Evolutionary conservation across 2,797 vertebrate genomes (phyloP).

Genomic region (Molossus molossus): DNA sequence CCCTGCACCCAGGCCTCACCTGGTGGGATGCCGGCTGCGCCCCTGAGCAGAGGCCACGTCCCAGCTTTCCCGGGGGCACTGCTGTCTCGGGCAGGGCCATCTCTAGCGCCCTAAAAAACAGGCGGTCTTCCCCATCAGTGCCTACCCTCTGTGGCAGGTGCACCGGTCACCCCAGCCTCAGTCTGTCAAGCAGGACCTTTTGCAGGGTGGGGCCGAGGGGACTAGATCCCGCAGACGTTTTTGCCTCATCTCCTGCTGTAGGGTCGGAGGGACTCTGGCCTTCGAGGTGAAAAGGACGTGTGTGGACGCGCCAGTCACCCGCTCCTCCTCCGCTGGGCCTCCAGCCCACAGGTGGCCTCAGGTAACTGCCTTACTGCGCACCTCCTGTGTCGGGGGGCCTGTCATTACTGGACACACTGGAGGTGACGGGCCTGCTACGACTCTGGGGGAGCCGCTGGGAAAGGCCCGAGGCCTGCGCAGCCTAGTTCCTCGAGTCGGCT

Average conservation of each 20-base stretch:
- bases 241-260: not conserved
- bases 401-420: not conserved
- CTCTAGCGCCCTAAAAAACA: conserved; percentile 85
- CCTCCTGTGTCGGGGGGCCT: not conserved
- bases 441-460: no score
- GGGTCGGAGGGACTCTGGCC: not conserved
- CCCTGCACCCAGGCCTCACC: conserved; percentile 82
- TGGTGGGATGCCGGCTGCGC: conserved; percentile 87
- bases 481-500: not conserved
- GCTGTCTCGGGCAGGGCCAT: conserved; percentile 75
- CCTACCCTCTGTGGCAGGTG: not conserved
- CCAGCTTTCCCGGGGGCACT: conserved; percentile 39
- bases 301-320: not conserved
- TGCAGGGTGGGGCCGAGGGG: not conserved
- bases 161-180: not conserved
- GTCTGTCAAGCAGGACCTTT: not conserved
- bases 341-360: not conserved
- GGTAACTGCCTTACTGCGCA: not conserved
- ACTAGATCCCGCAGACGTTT: rapidly evolving
- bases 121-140: conserved; percentile 42
- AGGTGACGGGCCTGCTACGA: not conserved
- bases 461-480: not conserved
- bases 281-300: not conserved
- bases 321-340: not conserved
- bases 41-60: conserved; percentile 86